Percentiles rank a stretch among this genome's conserved stretches.
phyloP scores from a whole-genome alignment of 2,113 vertebrate species.

The Scomber colias region DNA sequence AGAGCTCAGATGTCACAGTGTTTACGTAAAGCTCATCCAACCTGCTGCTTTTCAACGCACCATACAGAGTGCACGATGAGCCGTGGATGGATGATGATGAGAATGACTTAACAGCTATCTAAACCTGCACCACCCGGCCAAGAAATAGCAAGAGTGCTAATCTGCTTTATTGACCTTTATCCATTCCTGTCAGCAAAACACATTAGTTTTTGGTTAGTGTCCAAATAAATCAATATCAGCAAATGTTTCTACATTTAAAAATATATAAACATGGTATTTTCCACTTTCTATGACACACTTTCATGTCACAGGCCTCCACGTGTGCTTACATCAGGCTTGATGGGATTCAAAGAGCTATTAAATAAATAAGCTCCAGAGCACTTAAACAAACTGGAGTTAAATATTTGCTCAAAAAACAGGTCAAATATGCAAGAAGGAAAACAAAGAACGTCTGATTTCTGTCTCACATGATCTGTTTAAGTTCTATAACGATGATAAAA shows the following conservation, averaged over 20 bases:
- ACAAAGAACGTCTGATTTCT: constrained; percentile 2
- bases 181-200: too few species aligned
- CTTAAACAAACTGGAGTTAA: not conserved
- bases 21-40: constrained; percentile 51
- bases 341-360: constrained; percentile 11
- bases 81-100: not conserved
- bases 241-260: too few species aligned
- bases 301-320: not conserved
- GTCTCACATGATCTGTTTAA: constrained; percentile 20
- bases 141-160: too few species aligned
- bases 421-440: constrained; percentile 36
- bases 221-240: too few species aligned
- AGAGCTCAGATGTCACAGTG: constrained; percentile 62
- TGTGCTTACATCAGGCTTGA: not conserved
- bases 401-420: constrained; percentile 15
- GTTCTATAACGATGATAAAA: constrained; percentile 27
- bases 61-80: not conserved
- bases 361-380: constrained; percentile 18
- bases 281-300: not conserved
- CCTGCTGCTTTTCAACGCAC: constrained; percentile 30
- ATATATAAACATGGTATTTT: not conserved
- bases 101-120: not conserved
- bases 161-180: too few species aligned
- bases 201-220: too few species aligned
- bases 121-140: too few species aligned